These are phyloP conservation scores for Manis pentadactyla DNA, from an alignment of 2,797 vertebrate species.

Conservation along the genomic window DNA sequence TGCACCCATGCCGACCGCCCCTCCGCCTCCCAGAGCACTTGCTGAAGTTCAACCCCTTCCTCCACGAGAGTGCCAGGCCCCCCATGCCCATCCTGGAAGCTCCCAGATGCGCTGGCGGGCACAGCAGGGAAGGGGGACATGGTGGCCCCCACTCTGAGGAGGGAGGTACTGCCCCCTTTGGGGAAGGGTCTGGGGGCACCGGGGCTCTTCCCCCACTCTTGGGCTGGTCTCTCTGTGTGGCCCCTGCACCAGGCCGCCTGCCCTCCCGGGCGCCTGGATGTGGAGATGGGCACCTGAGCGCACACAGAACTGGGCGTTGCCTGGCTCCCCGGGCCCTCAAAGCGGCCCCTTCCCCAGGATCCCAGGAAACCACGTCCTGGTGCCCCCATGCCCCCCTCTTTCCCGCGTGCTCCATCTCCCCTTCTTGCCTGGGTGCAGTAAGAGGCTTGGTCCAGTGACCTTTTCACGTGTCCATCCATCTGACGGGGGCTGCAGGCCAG, in stretches of 20 bases:
- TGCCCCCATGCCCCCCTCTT: neutral
- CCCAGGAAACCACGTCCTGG: neutral
- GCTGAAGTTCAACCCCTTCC: slow-evolving; percentile 84
- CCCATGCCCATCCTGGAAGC: slow-evolving; percentile 85
- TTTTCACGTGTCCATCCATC: rapidly evolving
- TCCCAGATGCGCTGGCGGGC: slow-evolving; percentile 74
- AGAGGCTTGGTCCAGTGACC: neutral
- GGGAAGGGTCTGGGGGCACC: neutral
- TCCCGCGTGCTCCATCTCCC: rapidly evolving
- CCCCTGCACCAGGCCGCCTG: neutral
- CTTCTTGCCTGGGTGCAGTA: neutral
- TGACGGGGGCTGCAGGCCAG: neutral
- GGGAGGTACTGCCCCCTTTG: slow-evolving; percentile 79
- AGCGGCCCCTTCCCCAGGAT: neutral
- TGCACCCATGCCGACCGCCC: neutral
- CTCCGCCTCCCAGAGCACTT: slow-evolving; percentile 82
- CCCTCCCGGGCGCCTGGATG: neutral
- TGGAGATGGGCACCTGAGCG: neutral
- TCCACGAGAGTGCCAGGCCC: slow-evolving; percentile 82
- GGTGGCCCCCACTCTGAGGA: slow-evolving; percentile 80
- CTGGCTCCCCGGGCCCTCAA: neutral
- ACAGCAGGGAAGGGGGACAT: slow-evolving; percentile 73
- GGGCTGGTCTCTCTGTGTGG: neutral
- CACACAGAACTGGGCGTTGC: neutral
- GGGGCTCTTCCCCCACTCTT: too few species aligned